Evolutionary conservation across 1,140 invertebrate genomes (phyloP).

Genomic region (Lepeophtheirus salmonis): DNA sequence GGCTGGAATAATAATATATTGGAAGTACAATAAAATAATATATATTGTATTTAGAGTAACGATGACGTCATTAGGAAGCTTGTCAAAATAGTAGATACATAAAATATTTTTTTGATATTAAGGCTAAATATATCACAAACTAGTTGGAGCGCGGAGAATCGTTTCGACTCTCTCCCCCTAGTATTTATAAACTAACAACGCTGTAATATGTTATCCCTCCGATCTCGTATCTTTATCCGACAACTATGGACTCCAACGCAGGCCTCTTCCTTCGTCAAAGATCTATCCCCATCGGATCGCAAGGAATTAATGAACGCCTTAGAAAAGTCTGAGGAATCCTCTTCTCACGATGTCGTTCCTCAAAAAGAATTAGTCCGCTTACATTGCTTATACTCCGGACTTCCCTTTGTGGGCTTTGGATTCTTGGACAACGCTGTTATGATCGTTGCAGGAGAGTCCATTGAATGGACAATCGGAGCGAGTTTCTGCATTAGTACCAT

Average conservation of each 20-base stretch:
- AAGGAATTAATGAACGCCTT: neutral
- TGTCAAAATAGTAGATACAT: no score
- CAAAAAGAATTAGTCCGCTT: neutral
- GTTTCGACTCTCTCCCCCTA: no score
- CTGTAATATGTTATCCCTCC: no score
- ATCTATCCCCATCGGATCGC: neutral
- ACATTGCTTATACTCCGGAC: conserved; percentile 22
- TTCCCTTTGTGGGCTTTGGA: conserved; percentile 89
- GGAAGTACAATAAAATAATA: no score
- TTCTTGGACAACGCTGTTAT: conserved; percentile 93
- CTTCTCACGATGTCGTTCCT: neutral
- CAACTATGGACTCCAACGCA: neutral
- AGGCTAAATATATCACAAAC: no score
- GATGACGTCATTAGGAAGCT: no score
- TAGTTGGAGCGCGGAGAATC: no score
- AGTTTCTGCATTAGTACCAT: conserved; percentile 78
- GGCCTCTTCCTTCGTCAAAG: neutral
- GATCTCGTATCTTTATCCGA: neutral
- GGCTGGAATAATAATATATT: no score
- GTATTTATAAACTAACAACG: no score
- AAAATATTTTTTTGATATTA: no score
- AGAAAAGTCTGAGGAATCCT: neutral
- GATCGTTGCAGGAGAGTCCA: conserved; percentile 90
- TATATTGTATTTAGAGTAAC: no score
- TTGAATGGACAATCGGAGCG: conserved; percentile 62